A percentile compares a stretch with the other conserved stretches of the same genome.
Conservation (phyloP, 2,113 vertebrate species). For the Heterocephalus glaber region DNA sequence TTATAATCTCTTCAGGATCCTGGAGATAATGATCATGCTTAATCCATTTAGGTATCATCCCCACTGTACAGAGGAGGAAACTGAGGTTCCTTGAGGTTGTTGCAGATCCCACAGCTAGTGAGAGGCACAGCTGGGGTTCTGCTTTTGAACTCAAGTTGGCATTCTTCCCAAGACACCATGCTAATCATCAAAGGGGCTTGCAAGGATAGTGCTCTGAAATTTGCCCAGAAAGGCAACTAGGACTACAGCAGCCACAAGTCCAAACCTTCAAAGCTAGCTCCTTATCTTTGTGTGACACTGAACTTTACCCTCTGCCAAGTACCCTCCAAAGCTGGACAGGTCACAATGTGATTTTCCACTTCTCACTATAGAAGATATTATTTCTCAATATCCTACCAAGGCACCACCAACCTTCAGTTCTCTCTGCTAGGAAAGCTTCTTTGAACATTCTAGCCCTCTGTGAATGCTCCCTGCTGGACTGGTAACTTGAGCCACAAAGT, state of each 20-base stretch:
- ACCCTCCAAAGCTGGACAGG: background rate
- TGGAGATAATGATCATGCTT: background rate
- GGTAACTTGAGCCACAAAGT: background rate
- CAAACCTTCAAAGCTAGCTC: background rate
- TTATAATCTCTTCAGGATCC: background rate
- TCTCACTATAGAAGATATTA: background rate
- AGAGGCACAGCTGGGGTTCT: background rate
- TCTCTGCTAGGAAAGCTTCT: background rate
- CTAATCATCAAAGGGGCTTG: background rate
- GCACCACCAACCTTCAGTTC: slow-evolving; percentile 24
- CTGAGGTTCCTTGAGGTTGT: background rate
- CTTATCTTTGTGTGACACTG: background rate
- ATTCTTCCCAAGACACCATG: background rate
- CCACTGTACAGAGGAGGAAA: background rate
- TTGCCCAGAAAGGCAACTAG: background rate
- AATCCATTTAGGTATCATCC: background rate
- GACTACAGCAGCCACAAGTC: background rate
- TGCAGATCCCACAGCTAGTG: background rate
- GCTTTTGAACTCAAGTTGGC: background rate
- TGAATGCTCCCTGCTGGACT: background rate
- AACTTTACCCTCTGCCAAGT: background rate
- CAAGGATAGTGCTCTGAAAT: background rate
- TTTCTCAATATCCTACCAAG: slow-evolving; percentile 44
- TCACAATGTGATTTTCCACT: slow-evolving; percentile 51
- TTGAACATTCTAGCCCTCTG: background rate